phyloP scores from a whole-genome alignment of 2,113 vertebrate species.

The Bambusicola thoracicus region DNA sequence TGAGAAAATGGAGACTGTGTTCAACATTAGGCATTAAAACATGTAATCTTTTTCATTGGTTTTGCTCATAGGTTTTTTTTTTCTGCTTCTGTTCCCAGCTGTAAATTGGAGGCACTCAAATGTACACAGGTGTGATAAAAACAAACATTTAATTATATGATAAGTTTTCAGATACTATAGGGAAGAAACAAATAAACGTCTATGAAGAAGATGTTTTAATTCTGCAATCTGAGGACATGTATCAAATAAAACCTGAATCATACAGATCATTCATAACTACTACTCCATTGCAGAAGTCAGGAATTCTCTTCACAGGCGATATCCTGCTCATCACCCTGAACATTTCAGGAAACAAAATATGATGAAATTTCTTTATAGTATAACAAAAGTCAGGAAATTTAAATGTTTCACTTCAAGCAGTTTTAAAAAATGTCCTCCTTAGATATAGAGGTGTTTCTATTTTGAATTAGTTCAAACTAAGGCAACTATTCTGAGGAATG shows the following conservation, averaged over 20 bases:
- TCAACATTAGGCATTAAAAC: not conserved
- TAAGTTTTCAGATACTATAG: not conserved
- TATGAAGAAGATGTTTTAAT: not conserved
- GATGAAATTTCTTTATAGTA: not conserved
- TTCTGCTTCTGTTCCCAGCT: not conserved
- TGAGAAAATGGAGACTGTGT: not conserved
- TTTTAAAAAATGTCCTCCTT: not conserved
- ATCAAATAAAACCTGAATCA: not conserved
- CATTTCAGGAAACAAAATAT: not conserved
- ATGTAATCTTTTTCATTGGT: not conserved
- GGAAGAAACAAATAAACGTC: not conserved
- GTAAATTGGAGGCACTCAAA: not conserved
- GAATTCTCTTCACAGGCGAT: not conserved
- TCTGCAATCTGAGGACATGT: not conserved
- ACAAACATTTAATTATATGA: not conserved
- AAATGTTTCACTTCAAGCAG: not conserved
- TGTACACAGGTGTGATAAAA: not conserved
- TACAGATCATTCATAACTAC: not conserved
- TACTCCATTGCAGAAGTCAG: not conserved
- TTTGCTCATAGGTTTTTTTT: not conserved
- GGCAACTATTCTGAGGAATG: not conserved
- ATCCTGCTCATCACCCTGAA: not conserved
- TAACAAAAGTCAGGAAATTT: not conserved
- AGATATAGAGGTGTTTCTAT: not conserved
- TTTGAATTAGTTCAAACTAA: not conserved